Evolutionary conservation across 2,888 invertebrate genomes (phyloP).

Genomic region (Bellardia bayeri): DNA sequence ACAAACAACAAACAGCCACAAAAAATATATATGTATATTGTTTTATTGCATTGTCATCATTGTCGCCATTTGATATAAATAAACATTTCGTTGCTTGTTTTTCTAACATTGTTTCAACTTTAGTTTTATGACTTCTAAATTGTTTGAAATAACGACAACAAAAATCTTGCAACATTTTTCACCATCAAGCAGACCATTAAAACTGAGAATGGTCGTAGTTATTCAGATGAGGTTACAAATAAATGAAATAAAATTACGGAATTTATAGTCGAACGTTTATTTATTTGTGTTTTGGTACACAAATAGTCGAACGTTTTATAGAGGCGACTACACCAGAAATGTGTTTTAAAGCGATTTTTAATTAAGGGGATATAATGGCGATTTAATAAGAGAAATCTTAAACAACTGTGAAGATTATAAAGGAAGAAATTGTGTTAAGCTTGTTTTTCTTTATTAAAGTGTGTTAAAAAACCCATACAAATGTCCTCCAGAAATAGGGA

Average conservation of each 20-base stretch:
- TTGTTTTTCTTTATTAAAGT: too few species aligned
- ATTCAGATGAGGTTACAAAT: constrained; percentile 6
- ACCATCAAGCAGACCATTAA: constrained; percentile 33
- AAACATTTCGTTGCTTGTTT: constrained; percentile 29
- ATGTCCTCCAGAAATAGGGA: too few species aligned
- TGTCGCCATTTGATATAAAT: constrained; percentile 18
- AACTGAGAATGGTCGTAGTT: not conserved
- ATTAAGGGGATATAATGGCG: not conserved
- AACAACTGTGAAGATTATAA: not conserved
- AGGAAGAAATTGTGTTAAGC: not conserved
- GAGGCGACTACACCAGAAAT: not conserved
- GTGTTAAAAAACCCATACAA: too few species aligned
- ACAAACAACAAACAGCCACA: not conserved
- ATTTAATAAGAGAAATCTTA: not conserved
- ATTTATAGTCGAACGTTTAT: constrained; percentile 24
- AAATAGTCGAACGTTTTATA: not conserved
- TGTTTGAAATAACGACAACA: constrained; percentile 24
- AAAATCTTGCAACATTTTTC: constrained; percentile 9
- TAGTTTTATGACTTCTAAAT: constrained; percentile 46
- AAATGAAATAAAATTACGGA: constrained; percentile 11
- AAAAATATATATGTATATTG: not conserved
- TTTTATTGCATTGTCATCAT: constrained; percentile 9
- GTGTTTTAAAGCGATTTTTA: constrained; percentile 17
- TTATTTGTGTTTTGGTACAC: not conserved
- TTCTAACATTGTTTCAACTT: constrained; percentile 32